Conservation (phyloP, 1,140 invertebrate genomes). For the Oryctes rhinoceros region DNA sequence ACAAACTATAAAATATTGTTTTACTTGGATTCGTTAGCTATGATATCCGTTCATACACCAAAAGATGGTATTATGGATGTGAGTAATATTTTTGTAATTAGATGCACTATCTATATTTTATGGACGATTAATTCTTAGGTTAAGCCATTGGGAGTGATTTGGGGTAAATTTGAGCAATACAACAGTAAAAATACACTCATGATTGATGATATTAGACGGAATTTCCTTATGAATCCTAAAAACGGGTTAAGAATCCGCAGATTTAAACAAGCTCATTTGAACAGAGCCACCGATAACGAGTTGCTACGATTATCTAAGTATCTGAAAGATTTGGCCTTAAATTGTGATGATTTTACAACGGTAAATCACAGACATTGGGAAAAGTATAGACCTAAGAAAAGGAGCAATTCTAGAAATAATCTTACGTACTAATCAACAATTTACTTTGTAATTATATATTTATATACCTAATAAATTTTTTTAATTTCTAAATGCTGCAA, state of each 20-base stretch:
- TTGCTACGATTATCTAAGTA: constrained; percentile 85
- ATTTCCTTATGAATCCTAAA: constrained; percentile 98
- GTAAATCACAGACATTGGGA: constrained; percentile 95
- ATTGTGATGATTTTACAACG: constrained; percentile 82
- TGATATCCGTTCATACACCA: constrained; percentile 90
- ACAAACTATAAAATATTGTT: constrained; percentile 92
- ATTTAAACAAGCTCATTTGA: constrained; percentile 90
- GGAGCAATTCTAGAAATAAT: constrained; percentile 32
- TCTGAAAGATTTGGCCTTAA: constrained; percentile 81
- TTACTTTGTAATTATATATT: background rate
- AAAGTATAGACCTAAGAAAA: constrained; percentile 71
- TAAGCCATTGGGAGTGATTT: constrained; percentile 95
- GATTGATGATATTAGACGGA: constrained; percentile 97
- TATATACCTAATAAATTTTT: constrained; percentile 1
- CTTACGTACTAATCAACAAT: background rate
- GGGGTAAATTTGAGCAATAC: constrained; percentile 93
- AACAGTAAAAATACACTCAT: constrained; percentile 94
- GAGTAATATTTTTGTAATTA: constrained; percentile 52
- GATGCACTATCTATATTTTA: too few relatives aligned
- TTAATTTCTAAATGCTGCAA: background rate
- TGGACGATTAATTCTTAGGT: constrained; percentile 69
- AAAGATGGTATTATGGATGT: constrained; percentile 93
- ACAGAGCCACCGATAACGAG: constrained; percentile 85
- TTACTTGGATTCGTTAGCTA: constrained; percentile 89
- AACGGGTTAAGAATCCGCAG: constrained; percentile 90